Conservation (phyloP, 2,888 invertebrate genomes). For the Phorcus lineatus region DNA sequence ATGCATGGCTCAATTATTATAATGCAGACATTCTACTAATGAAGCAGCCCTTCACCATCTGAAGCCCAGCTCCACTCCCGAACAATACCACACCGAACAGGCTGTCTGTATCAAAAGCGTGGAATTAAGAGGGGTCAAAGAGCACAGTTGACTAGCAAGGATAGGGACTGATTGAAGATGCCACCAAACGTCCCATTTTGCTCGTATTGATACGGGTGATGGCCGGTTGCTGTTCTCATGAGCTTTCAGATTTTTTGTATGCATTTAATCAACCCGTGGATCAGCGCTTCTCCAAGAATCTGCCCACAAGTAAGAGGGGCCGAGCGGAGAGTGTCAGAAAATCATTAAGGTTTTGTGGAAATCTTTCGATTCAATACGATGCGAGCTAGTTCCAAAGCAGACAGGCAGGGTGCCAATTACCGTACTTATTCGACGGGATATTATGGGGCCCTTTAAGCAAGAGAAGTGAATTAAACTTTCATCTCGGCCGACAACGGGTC, state of each 20-base stretch:
- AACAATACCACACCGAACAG: slow-evolving; percentile 3
- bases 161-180: slow-evolving; percentile 26
- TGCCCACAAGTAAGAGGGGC: slow-evolving; percentile 6
- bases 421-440: slow-evolving; percentile 7
- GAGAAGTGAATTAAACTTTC: slow-evolving; percentile 25
- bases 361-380: slow-evolving; percentile 17
- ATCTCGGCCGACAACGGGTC: slow-evolving; percentile 1
- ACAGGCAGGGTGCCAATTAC: slow-evolving; percentile 16
- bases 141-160: slow-evolving; percentile 6
- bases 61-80: neutral
- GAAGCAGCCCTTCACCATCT: slow-evolving; percentile 37
- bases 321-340: slow-evolving; percentile 16
- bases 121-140: slow-evolving; percentile 22
- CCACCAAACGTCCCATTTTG: slow-evolving; percentile 9
- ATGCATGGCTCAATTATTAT: slow-evolving; percentile 44
- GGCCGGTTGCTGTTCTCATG: slow-evolving; percentile 14
- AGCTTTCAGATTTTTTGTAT: slow-evolving; percentile 19
- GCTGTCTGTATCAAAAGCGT: neutral
- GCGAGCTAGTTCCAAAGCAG: neutral
- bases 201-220: slow-evolving; percentile 23
- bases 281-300: neutral
- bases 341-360: slow-evolving; percentile 19
- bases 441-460: slow-evolving; percentile 15
- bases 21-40: slow-evolving; percentile 43
- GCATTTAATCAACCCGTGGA: slow-evolving; percentile 23